phyloP scores from a whole-genome alignment of 2,113 vertebrate genomes.

The Gavia stellata region DNA sequence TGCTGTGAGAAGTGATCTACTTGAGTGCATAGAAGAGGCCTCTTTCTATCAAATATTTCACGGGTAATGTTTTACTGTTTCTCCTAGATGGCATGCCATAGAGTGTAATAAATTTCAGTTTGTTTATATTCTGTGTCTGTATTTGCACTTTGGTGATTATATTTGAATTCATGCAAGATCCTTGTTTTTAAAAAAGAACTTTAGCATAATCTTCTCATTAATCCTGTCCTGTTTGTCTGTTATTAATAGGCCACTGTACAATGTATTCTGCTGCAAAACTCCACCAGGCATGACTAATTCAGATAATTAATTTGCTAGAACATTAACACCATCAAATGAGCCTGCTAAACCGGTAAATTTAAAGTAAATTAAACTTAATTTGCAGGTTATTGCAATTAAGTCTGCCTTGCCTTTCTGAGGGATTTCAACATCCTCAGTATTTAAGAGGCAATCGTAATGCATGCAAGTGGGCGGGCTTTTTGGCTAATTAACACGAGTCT shows the following conservation, averaged over 20 bases:
- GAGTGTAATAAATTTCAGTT: slow-evolving; percentile 77
- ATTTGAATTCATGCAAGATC: slow-evolving; percentile 75
- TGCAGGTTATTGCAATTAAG: slow-evolving; percentile 97
- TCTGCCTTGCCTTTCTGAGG: slow-evolving; percentile 88
- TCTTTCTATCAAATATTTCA: slow-evolving; percentile 67
- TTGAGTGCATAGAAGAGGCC: slow-evolving; percentile 48
- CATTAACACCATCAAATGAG: slow-evolving; percentile 97
- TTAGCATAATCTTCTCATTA: slow-evolving; percentile 83
- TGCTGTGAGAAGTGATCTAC: slow-evolving; percentile 43
- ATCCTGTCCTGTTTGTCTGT: slow-evolving; percentile 94
- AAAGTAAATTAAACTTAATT: slow-evolving; percentile 95
- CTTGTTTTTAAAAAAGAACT: slow-evolving; percentile 65
- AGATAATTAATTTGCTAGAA: slow-evolving; percentile 99
- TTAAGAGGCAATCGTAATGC: slow-evolving; percentile 90
- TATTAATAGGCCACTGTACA: slow-evolving; percentile 88
- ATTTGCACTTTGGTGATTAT: slow-evolving; percentile 79
- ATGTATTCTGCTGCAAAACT: slow-evolving; percentile 87
- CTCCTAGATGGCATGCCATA: slow-evolving; percentile 66
- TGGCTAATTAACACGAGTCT: slow-evolving; percentile 84
- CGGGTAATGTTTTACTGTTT: slow-evolving; percentile 77
- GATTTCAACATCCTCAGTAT: slow-evolving; percentile 87
- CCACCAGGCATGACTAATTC: slow-evolving; percentile 97
- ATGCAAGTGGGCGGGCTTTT: slow-evolving; percentile 84
- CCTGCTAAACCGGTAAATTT: slow-evolving; percentile 93
- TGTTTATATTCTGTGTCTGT: slow-evolving; percentile 77